Conservation (phyloP, 2,113 vertebrate genomes). For the Corythornis madagascariensis region DNA sequence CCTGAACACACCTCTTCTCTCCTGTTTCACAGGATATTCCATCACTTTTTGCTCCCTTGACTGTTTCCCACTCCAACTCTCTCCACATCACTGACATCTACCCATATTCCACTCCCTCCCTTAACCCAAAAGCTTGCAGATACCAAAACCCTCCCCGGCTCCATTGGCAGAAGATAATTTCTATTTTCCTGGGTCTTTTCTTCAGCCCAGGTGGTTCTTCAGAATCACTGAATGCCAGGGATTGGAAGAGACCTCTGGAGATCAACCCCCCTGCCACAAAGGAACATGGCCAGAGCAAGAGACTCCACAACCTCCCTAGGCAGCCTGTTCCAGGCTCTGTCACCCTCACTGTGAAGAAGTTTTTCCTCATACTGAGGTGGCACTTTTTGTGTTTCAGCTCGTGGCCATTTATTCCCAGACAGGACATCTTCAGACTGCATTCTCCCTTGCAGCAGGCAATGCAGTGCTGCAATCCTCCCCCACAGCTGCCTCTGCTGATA, state of each 20-base stretch:
- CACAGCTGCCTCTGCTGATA: constrained; percentile 1
- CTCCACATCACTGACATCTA: not conserved
- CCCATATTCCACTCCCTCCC: not conserved
- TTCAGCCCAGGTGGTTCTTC: not conserved
- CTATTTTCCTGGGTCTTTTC: not conserved
- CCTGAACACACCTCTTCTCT: not conserved
- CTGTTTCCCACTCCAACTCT: not conserved
- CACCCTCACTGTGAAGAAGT: no score
- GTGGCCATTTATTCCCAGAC: not conserved
- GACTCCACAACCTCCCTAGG: no score
- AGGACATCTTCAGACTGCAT: not conserved
- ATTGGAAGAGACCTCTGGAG: no score
- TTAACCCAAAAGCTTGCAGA: not conserved
- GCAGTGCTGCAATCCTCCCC: not conserved
- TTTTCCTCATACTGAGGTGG: no score
- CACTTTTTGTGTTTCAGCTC: no score
- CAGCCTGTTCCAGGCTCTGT: no score
- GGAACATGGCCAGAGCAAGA: no score
- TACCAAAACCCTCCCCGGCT: not conserved
- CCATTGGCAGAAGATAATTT: not conserved
- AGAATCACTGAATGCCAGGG: no score
- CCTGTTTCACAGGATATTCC: not conserved
- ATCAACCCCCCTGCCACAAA: no score
- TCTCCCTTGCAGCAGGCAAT: not conserved
- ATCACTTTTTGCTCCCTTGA: not conserved